Evolutionary conservation across 2,113 vertebrate species (phyloP).

Genomic region (Solenodon paradoxus): DNA sequence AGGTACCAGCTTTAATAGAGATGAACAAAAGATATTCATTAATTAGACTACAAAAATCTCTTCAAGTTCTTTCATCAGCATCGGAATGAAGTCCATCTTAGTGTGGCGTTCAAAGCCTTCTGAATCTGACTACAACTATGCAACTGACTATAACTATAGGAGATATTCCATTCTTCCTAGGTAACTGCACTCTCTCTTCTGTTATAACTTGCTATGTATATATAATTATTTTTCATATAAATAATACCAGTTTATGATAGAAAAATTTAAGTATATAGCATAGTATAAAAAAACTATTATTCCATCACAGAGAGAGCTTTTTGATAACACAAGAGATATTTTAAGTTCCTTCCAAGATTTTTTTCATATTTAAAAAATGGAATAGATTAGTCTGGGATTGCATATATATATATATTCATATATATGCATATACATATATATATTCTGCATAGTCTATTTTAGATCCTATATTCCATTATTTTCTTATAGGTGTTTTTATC

Average conservation of each 20-base stretch:
- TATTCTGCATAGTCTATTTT: too few relatives aligned
- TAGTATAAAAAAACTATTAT: not conserved
- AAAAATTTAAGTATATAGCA: not conserved
- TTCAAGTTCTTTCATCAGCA: not conserved
- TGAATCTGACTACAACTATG: not conserved
- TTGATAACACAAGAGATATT: not conserved
- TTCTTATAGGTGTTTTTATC: not conserved
- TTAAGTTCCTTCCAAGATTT: not conserved
- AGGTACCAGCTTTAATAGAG: not conserved
- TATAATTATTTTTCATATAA: not conserved
- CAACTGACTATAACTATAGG: not conserved
- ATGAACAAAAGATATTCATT: constrained; percentile 33
- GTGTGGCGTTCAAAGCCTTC: not conserved
- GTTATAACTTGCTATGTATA: too few relatives aligned
- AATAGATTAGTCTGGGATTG: not conserved
- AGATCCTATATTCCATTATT: not conserved
- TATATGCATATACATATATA: not conserved
- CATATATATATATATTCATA: not conserved
- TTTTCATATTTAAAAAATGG: not conserved
- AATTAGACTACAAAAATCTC: constrained; percentile 11
- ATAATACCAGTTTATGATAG: not conserved
- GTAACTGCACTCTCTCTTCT: not conserved
- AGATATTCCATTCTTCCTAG: not conserved
- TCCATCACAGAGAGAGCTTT: not conserved
- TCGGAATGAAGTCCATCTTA: not conserved